Evolutionary conservation across 2,113 vertebrate genomes (phyloP).

Genomic region (Craseonycteris thonglongyai): DNA sequence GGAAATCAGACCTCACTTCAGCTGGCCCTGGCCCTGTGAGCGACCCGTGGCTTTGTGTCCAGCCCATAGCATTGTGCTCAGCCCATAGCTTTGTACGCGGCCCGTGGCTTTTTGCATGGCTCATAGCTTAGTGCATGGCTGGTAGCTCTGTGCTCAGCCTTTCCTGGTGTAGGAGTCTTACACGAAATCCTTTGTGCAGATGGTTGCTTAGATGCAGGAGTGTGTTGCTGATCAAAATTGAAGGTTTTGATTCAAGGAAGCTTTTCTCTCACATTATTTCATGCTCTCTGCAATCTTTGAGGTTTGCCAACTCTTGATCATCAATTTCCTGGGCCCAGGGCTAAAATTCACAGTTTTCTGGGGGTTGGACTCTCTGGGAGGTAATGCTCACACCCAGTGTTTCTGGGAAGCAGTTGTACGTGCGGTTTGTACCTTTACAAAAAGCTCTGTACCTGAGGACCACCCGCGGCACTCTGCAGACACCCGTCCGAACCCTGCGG

Average conservation of each 20-base stretch:
- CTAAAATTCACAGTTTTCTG: not conserved
- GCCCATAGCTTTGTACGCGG: no score
- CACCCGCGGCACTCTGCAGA: rapidly evolving
- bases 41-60: no score
- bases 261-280: rapidly evolving
- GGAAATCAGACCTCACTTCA: not conserved
- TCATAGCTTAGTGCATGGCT: no score
- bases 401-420: not conserved
- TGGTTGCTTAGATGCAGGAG: not conserved
- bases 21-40: no score
- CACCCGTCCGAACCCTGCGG: no score
- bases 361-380: not conserved
- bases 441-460: not conserved
- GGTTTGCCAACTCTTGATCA: rapidly evolving
- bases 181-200: not conserved
- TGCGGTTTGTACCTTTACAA: not conserved
- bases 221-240: not conserved
- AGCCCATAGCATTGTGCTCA: no score
- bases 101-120: no score
- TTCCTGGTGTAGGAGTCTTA: not conserved
- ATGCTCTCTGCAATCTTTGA: rapidly evolving
- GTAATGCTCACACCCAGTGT: rapidly evolving
- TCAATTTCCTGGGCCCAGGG: not conserved
- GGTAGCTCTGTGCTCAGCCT: not conserved
- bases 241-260: not conserved